Base-by-base conservation (phyloP, 1,140 invertebrate genomes). In the Saccostrea glomerata region DNA sequence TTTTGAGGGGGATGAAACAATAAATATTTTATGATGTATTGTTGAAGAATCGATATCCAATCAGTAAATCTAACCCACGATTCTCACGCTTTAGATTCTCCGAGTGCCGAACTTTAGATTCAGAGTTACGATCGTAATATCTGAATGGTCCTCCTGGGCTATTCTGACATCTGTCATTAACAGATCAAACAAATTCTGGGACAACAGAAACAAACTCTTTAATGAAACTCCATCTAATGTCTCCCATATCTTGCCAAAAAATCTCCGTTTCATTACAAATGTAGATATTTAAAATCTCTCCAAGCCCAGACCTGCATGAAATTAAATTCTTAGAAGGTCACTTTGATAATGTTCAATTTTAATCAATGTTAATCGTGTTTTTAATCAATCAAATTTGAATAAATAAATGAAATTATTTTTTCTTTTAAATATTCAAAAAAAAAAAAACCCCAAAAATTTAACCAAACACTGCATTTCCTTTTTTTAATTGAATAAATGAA, bases 201-300 rank as follows among this genome's bases (percentile, higher is more conserved):
- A 77, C 70, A 23, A 77, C 70, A 77, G 30, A 63, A 25, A 77
- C 12, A 36, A 11, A 30, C 70, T 77, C 70, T 36, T 63, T 36
- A 23, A 77, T 25, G 36, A 36, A 77, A 36, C 25, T 77, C 70
- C 70, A 77, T 77, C 70, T 36, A 30, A 77, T 15, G 70, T 7
- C 70, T 77, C 25, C 70, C 13, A 12, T 77, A 77, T 77, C 70
- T 77, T 77, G 70, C 70, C 70, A 77, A 77, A 77, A 77, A 77
- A 77, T 77, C 70, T 77, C 25, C 11, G 20, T 77, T 25, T 77
- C 70, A 77, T 77, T 77, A 77, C 70, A 77, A 30, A 30, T 77
- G 70, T 77, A 77, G 70, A 77, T 77, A 30, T 77, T 77, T 77
- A 77, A 73, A 77, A 30, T 30, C 25, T 25, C 25, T 30, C 66